Percentiles rank a stretch among this genome's conserved stretches.
These are phyloP conservation scores for Saguinus imperator DNA, from an alignment of 2,113 vertebrate genomes.

Conservation along the genomic window DNA sequence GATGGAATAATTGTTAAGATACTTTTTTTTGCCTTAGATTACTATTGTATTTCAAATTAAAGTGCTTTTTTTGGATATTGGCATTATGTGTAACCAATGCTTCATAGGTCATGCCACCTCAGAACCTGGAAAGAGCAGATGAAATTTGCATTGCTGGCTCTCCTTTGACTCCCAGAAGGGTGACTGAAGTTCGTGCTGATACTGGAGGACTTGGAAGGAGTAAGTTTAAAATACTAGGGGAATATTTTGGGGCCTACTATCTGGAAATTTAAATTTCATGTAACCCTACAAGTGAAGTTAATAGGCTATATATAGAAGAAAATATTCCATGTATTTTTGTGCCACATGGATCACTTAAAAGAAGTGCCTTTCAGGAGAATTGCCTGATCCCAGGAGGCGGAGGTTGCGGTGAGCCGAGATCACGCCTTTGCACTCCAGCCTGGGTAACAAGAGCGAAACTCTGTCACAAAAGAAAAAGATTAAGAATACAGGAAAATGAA, in stretches of 20 bases:
- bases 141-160: constrained; percentile 75
- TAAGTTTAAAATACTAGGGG: constrained; percentile 71
- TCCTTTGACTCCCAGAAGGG: constrained; percentile 82
- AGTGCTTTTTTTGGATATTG: neutral
- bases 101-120: constrained; percentile 93
- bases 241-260: neutral
- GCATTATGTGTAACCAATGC: constrained; percentile 12
- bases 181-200: constrained; percentile 86
- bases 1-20: neutral
- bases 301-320: neutral
- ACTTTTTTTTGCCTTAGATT: constrained; percentile 9
- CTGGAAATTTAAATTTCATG: neutral
- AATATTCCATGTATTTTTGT: neutral
- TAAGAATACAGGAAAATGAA: constrained; percentile 9
- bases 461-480: neutral
- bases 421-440: no score
- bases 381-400: no score
- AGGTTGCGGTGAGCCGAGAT: no score
- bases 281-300: neutral
- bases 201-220: constrained; percentile 82
- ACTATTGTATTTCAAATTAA: neutral
- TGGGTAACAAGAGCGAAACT: no score
- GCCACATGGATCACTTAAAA: neutral
- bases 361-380: neutral
- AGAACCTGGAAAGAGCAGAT: constrained; percentile 88